These are phyloP conservation scores for Tautogolabrus adspersus DNA, from an alignment of 2,113 vertebrate species.

Conservation along the genomic window DNA sequence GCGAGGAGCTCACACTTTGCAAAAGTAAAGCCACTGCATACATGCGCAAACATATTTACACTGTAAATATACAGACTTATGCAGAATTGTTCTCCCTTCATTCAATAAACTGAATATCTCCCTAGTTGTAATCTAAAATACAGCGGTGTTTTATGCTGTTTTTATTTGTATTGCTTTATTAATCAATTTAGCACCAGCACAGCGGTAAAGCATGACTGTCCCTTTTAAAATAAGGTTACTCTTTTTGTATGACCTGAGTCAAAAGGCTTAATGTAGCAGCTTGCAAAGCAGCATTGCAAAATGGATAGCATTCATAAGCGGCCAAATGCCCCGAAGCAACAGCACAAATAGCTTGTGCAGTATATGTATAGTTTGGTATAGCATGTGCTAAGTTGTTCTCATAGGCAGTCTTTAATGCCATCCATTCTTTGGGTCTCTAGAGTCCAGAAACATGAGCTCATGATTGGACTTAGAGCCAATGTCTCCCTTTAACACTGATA, in stretches of 20 bases:
- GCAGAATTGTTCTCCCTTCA: too few species aligned
- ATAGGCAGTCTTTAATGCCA: slow-evolving; percentile 7
- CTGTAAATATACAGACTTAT: slow-evolving; percentile 3
- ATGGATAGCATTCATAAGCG: slow-evolving; percentile 36
- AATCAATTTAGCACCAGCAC: background rate
- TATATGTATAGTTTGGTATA: background rate
- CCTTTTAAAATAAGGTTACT: slow-evolving; percentile 12
- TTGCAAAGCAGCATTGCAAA: slow-evolving; percentile 52
- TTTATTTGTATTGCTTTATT: too few species aligned
- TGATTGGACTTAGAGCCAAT: background rate
- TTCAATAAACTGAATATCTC: too few species aligned
- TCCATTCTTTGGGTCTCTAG: slow-evolving; percentile 39
- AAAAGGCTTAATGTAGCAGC: slow-evolving; percentile 23
- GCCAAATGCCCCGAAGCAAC: slow-evolving; percentile 38
- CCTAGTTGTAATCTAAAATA: too few species aligned
- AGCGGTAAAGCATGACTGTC: background rate
- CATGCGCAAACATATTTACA: slow-evolving; percentile 32
- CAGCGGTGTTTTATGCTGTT: too few species aligned
- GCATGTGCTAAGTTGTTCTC: slow-evolving; percentile 19
- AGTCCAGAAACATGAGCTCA: slow-evolving; percentile 1
- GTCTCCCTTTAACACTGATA: background rate
- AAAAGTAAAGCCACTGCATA: slow-evolving; percentile 18
- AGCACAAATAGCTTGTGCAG: slow-evolving; percentile 36
- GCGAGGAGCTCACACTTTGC: slow-evolving; percentile 36
- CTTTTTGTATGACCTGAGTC: slow-evolving; percentile 1